Evolutionary conservation across 2,113 vertebrate species (phyloP).

Genomic region (Mustela lutreola): DNA sequence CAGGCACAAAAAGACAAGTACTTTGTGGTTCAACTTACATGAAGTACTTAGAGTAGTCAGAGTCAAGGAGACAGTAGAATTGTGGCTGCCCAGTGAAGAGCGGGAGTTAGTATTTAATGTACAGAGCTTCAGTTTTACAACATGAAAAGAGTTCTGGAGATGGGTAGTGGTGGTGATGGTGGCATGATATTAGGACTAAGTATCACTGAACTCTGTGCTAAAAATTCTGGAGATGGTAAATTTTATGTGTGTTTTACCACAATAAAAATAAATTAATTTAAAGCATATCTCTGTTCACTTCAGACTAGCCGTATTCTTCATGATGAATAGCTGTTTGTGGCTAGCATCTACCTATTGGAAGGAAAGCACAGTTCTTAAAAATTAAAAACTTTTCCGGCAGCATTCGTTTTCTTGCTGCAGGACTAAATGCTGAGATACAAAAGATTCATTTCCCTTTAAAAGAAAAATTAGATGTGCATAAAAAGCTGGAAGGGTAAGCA

Average conservation of each 20-base stretch:
- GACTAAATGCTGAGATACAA: not conserved
- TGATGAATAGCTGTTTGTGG: not conserved
- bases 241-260: not conserved
- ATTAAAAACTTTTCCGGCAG: not conserved
- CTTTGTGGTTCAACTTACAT: not conserved
- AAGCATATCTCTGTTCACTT: not conserved
- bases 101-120: not conserved
- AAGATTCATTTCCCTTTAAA: not conserved
- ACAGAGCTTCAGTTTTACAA: not conserved
- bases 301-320: not conserved
- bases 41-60: not conserved
- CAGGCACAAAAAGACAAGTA: not conserved
- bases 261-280: not conserved
- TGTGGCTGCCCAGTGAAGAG: not conserved
- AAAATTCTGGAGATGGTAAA: not conserved
- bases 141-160: not conserved
- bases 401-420: not conserved
- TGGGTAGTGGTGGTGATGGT: not conserved
- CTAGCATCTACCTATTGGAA: not conserved
- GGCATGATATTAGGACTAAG: not conserved
- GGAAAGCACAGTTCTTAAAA: conserved; percentile 13
- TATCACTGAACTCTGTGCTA: not conserved
- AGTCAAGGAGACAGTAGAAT: not conserved
- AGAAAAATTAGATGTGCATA: not conserved
- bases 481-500: not conserved